phyloP scores from a whole-genome alignment of 2,888 invertebrate species.

The Esperia sulphurella region DNA sequence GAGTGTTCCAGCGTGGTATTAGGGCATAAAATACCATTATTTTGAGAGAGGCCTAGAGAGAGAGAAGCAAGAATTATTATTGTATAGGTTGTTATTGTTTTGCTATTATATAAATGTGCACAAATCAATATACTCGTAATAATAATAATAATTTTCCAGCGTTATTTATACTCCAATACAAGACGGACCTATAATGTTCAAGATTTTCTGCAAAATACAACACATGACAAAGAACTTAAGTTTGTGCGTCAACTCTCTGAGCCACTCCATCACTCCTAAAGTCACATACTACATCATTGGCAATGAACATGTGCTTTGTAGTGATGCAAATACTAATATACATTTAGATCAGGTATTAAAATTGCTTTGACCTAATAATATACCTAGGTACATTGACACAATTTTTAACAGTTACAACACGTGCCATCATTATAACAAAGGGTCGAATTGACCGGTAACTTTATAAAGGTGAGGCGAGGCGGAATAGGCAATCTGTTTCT shows the following conservation, averaged over 20 bases:
- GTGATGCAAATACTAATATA: slow-evolving; percentile 58
- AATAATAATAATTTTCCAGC: slow-evolving; percentile 40
- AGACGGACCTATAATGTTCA: slow-evolving; percentile 76
- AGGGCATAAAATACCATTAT: too few species aligned
- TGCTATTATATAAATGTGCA: too few species aligned
- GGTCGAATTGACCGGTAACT: too few species aligned
- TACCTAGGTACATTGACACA: not conserved
- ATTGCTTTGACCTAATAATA: slow-evolving; percentile 2
- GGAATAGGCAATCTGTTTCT: too few species aligned
- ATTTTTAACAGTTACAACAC: not conserved
- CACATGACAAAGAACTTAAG: slow-evolving; percentile 71
- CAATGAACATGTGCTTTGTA: slow-evolving; percentile 51
- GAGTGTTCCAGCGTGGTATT: too few species aligned
- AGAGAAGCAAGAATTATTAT: too few species aligned
- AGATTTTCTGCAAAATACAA: slow-evolving; percentile 75
- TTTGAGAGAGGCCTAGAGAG: too few species aligned
- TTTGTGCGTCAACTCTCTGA: slow-evolving; percentile 72
- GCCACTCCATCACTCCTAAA: slow-evolving; percentile 72
- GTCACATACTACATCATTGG: slow-evolving; percentile 68
- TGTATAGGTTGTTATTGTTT: too few species aligned
- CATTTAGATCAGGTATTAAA: slow-evolving; percentile 59
- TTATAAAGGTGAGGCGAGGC: too few species aligned
- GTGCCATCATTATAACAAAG: not conserved
- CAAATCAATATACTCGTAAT: not conserved
- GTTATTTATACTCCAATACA: slow-evolving; percentile 74